These are phyloP conservation scores for Cartodere bifasciata DNA, from an alignment of 2,888 invertebrate genomes.

Conservation along the genomic window DNA sequence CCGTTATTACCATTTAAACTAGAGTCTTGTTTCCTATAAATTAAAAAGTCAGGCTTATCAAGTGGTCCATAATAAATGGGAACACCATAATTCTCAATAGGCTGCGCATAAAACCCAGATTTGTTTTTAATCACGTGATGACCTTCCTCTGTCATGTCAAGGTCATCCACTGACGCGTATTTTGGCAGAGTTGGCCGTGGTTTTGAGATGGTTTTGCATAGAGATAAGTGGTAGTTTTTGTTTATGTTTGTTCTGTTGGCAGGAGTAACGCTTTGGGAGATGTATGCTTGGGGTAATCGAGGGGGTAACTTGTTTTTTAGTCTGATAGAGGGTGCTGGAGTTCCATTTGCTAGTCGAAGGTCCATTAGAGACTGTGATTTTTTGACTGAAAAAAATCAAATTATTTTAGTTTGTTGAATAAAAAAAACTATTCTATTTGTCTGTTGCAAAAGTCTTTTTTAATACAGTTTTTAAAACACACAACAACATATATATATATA, in stretches of 20 bases:
- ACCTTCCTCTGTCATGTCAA: constrained; percentile 25
- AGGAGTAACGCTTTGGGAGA: constrained; percentile 23
- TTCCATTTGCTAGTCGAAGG: constrained; percentile 26
- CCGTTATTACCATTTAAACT: too few species aligned
- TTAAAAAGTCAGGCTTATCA: constrained; percentile 34
- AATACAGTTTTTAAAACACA: too few species aligned
- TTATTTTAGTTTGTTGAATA: too few species aligned
- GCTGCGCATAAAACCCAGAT: constrained; percentile 33
- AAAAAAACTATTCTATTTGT: too few species aligned
- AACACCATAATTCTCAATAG: constrained; percentile 32
- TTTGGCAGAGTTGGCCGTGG: constrained; percentile 20
- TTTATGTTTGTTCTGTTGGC: constrained; percentile 22
- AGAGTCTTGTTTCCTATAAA: constrained; percentile 34
- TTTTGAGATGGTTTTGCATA: constrained; percentile 12
- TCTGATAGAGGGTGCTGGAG: constrained; percentile 8
- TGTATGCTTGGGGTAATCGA: constrained; percentile 23
- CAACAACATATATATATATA: too few species aligned
- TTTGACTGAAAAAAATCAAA: constrained; percentile 29
- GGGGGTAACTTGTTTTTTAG: constrained; percentile 20
- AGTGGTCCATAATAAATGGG: constrained; percentile 35
- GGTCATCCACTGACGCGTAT: constrained; percentile 30
- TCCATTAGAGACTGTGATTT: constrained; percentile 34
- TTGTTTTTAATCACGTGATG: constrained; percentile 30
- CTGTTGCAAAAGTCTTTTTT: too few species aligned
- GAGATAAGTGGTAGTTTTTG: constrained; percentile 16